These are phyloP conservation scores for Lutjanus campechanus DNA, from an alignment of 2,797 vertebrate species.

Conservation along the genomic window DNA sequence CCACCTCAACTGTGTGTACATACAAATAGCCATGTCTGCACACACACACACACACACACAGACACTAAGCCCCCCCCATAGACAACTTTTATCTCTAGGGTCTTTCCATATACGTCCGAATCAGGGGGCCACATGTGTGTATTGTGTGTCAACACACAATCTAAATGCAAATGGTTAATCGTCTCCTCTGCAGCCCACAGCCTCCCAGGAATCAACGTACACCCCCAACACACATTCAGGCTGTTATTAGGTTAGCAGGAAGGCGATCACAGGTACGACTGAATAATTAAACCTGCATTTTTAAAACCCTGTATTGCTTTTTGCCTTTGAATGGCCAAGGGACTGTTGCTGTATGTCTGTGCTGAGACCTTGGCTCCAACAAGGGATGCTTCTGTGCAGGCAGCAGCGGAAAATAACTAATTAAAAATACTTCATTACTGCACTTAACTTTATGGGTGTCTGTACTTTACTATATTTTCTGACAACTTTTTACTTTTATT, in stretches of 20 bases:
- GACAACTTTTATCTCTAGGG: conserved; percentile 39
- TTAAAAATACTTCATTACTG: no score
- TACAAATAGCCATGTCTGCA: conserved; percentile 33
- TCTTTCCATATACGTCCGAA: conserved; percentile 36
- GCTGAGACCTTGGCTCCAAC: background rate
- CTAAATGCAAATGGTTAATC: conserved; percentile 84
- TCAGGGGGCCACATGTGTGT: conserved; percentile 37
- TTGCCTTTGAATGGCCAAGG: conserved; percentile 28
- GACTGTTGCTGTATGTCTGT: conserved; percentile 15
- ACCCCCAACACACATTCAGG: conserved; percentile 31
- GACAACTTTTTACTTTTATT: no score
- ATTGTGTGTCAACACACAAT: conserved; percentile 75
- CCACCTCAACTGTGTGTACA: conserved; percentile 35
- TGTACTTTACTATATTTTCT: no score
- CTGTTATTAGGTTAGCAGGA: conserved; percentile 59
- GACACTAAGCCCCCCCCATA: background rate
- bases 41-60: conserved; percentile 19
- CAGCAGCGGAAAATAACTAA: no score
- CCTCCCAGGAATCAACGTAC: conserved; percentile 50
- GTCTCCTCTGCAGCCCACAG: conserved; percentile 50
- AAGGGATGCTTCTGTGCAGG: conserved; percentile 4
- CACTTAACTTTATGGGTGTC: no score
- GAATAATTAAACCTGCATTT: conserved; percentile 71
- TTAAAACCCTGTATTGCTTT: conserved; percentile 10
- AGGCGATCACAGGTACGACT: conserved; percentile 64